A percentile compares a stretch with the other conserved stretches of the same genome.
These are phyloP conservation scores for Drosophila kambysellisi DNA, from an alignment of 2,888 invertebrate species.

Conservation along the genomic window DNA sequence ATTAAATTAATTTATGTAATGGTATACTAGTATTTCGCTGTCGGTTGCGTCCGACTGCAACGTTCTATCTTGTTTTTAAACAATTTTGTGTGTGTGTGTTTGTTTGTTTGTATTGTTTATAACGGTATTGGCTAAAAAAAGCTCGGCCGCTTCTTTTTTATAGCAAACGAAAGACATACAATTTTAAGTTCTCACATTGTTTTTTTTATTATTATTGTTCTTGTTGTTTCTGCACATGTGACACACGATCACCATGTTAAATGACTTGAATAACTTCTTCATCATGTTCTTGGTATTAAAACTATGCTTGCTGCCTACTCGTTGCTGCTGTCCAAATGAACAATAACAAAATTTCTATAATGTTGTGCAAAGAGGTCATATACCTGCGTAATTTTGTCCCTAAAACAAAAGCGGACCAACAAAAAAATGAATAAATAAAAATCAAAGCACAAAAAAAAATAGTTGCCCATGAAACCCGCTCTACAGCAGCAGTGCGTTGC, in stretches of 20 bases:
- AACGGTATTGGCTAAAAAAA: conserved; percentile 15
- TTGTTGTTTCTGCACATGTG: conserved; percentile 35
- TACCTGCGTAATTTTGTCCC: conserved; percentile 61
- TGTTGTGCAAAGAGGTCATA: conserved; percentile 58
- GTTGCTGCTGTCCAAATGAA: conserved; percentile 6
- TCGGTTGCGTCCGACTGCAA: too few species aligned
- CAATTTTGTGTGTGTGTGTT: conserved; percentile 19
- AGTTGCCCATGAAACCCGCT: conserved; percentile 24
- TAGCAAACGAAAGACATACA: conserved; percentile 80
- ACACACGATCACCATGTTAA: conserved; percentile 57
- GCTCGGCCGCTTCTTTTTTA: conserved; percentile 28
- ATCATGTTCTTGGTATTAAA: background rate
- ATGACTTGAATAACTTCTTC: conserved; percentile 26
- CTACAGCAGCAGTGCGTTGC: conserved; percentile 21
- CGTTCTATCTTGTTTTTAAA: too few species aligned
- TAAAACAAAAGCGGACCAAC: conserved; percentile 66
- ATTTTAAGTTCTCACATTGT: conserved; percentile 55
- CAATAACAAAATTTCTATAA: conserved; percentile 66
- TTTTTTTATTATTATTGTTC: conserved; percentile 20
- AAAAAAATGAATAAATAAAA: background rate
- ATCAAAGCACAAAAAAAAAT: background rate
- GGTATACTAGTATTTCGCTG: too few species aligned
- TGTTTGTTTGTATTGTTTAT: conserved; percentile 17
- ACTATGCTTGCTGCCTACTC: conserved; percentile 3
- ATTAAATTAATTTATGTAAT: too few species aligned